Conservation (phyloP, 2,113 vertebrate genomes). For the Lathamus discolor region DNA sequence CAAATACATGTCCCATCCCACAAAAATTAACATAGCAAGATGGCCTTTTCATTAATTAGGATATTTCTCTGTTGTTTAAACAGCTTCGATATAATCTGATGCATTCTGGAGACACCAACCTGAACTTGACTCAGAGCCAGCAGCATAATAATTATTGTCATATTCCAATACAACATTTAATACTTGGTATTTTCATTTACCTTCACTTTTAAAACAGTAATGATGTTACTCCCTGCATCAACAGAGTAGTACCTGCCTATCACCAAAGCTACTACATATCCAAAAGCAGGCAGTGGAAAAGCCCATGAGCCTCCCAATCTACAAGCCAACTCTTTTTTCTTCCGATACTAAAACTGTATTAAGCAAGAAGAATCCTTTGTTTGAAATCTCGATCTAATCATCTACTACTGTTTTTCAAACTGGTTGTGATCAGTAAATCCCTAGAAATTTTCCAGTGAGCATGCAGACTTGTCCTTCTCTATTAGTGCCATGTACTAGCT, state of each 20-base stretch:
- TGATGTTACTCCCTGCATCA: not conserved
- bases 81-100: not conserved
- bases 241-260: not conserved
- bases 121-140: not conserved
- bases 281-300: not conserved
- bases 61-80: not conserved
- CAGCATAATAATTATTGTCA: not conserved
- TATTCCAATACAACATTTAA: not conserved
- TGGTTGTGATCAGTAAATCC: not conserved
- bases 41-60: not conserved
- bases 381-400: not conserved
- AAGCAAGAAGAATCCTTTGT: not conserved
- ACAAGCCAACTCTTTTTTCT: not conserved
- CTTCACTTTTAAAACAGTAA: not conserved
- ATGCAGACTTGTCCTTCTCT: not conserved
- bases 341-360: not conserved
- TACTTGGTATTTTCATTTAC: not conserved
- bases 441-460: not conserved
- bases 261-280: not conserved
- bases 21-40: not conserved
- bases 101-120: not conserved
- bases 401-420: not conserved
- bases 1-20: not conserved
- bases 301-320: not conserved
- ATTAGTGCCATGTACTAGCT: accelerated